Base-by-base conservation (phyloP, 2,113 vertebrate species). In the Ornithorhynchus anatinus region DNA sequence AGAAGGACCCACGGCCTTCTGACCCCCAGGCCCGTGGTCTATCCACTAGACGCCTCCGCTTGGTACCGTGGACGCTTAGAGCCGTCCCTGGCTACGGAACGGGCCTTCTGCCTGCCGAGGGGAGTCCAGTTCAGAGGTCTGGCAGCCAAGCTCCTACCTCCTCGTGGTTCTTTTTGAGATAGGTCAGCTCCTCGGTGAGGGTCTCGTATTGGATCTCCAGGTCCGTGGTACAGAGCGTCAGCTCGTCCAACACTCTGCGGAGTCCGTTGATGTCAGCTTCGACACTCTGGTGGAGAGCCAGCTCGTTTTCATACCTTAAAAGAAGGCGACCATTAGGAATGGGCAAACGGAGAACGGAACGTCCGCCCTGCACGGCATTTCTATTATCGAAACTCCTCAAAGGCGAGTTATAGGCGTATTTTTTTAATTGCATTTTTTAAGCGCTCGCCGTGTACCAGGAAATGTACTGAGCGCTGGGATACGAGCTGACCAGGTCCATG, bases 121-220 rank as follows among this genome's bases (percentile, higher is more conserved):
- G 69, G 23, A 31, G 10, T 36, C 10, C 2, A 45, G 2, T 1
- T 8, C 0, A 3, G 27, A 53, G 27, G 19, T 10, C 3, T 31
- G 1, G 1, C 29, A 7, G 11, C 8, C 3, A 36, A 15, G 19
- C 13, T 22, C 13, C 76, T 72, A 96, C 96, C 89, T 96, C 95
- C 69, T 94, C 84, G 1, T 97, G 96, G 75, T 93, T 95, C 75
- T 92, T 95, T 74, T 88, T 94, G 51, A 96, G 93, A 84, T 43
- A 92, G 15, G 89, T 82, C 27, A 96, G 63, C 74, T 97, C 95
- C 73, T 96, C 95, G 23, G 17, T 90, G 44, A 96, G 91, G 9
- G 89, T 74, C 69, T 96, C 94, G 2, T 86, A 88, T 72, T 95
- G 93, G 71, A 91, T 91, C 85, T 96, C 93, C 81, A 95, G 75